phyloP scores from a whole-genome alignment of 2,888 invertebrate genomes.

The Andrena fulva region DNA sequence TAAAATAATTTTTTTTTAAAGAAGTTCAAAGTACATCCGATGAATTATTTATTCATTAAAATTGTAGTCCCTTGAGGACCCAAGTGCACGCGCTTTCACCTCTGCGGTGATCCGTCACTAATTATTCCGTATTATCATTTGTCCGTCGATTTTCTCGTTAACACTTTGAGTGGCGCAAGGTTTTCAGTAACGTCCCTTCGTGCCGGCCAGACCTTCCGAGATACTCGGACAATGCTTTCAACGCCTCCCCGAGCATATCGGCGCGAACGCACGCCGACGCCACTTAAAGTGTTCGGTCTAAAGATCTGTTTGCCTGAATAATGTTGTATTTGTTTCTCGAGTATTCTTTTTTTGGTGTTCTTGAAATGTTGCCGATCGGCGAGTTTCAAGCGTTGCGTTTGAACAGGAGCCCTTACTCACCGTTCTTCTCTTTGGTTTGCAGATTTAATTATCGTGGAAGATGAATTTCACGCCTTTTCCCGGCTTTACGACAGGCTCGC shows the following conservation, averaged over 20 bases:
- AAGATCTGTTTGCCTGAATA: conserved; percentile 8
- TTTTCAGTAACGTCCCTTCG: no score
- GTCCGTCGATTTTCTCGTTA: not conserved
- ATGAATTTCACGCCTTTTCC: conserved; percentile 93
- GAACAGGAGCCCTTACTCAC: not conserved
- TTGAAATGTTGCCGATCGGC: not conserved
- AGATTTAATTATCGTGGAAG: conserved; percentile 77
- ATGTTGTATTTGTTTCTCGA: conserved; percentile 4
- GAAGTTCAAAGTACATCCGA: no score
- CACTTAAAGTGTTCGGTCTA: no score
- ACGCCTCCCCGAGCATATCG: no score
- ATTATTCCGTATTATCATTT: conserved; percentile 1
- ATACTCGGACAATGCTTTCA: no score
- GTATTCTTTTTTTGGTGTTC: not conserved
- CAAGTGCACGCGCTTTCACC: not conserved
- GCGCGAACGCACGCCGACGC: no score
- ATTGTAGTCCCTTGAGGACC: not conserved
- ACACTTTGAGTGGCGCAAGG: no score
- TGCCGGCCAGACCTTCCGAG: no score
- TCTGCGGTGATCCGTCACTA: not conserved
- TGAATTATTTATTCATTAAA: no score
- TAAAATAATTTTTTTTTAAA: no score
- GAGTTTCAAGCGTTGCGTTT: not conserved
- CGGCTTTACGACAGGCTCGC: conserved; percentile 87
- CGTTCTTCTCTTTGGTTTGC: conserved; percentile 50